Base-by-base conservation (phyloP, 2,797 vertebrate genomes). In the Chloroceryle inda region DNA sequence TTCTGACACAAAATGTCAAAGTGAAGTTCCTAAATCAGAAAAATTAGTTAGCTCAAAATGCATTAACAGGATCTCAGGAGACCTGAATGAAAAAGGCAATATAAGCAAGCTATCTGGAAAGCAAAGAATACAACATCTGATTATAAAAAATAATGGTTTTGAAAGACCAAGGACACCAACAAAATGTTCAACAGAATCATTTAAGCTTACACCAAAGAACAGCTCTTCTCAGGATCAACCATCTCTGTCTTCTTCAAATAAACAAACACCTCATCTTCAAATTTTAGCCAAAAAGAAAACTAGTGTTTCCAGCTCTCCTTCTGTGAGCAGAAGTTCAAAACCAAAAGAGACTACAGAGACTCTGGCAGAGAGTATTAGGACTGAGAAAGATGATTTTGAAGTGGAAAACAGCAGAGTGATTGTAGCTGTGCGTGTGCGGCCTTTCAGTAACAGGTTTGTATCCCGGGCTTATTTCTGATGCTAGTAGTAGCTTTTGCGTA, bases 361-460 rank as follows among this genome's bases (percentile, higher is more conserved):
- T 24, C 59, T 76, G 15, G 29, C 61, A 42, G 92, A 93, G 86
- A 97, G 89, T 27, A 89, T 59, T 11, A 58, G 23, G 10, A 1
- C 29, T 4, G 89, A 86, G n/a, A 88, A 91, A 40, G 98, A 98
- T 13, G 49, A 80, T 63, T 89, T 98, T 4, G 98, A 98, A 96
- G 98, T 98, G 97, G 99, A 99, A 85, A 99, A 98, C 96, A 99
- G 99, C 80, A 99, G 99, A 21, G 99, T 99, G 84, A 98, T 98
- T 0, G 99, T 99, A n/a, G 99, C 99, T 1, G 99, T 99, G 16
- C 98, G 99, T 4, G 96, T 99, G 1, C 98, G 99, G 6, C 99
- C 99, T 37, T 99, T 99, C 97, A 99, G 88, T 87, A 97, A 88
- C 94, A 99, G 99, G 99, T 99, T 96, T 75, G 97, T 96, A 5